These are phyloP conservation scores for Eciton burchellii DNA, from an alignment of 1,140 invertebrate genomes.

Conservation along the genomic window DNA sequence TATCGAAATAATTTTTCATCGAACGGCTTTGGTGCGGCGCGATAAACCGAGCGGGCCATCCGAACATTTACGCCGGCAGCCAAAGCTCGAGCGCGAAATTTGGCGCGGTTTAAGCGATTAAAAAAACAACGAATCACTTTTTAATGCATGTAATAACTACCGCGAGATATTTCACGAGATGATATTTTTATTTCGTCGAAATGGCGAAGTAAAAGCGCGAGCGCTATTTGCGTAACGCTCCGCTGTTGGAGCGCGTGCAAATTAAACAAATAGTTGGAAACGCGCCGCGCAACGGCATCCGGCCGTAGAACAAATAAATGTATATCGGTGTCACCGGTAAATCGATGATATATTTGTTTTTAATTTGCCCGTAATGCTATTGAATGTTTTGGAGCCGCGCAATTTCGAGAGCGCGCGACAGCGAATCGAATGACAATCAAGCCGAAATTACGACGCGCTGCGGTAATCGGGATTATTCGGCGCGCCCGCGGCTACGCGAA, in stretches of 20 bases:
- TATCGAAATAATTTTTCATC: conserved; percentile 35
- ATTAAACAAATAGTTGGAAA: conserved; percentile 60
- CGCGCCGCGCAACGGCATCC: conserved; percentile 24
- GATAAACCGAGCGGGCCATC: conserved; percentile 9
- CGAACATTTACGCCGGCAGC: conserved; percentile 25
- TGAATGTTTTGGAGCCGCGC: conserved; percentile 52
- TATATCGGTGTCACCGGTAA: conserved; percentile 32
- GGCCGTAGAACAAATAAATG: conserved; percentile 40
- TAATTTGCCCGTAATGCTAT: conserved; percentile 56
- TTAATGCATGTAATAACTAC: conserved; percentile 53
- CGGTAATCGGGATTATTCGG: conserved; percentile 56
- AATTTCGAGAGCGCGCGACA: conserved; percentile 53
- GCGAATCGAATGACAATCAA: conserved; percentile 61
- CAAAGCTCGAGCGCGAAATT: conserved; percentile 39
- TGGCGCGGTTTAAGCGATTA: conserved; percentile 35
- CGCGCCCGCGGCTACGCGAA: conserved; percentile 12
- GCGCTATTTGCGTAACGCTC: conserved; percentile 50
- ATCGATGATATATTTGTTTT: conserved; percentile 59
- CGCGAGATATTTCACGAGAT: conserved; percentile 43
- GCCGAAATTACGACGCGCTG: conserved; percentile 54
- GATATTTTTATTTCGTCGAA: conserved; percentile 50
- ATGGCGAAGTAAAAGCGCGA: conserved; percentile 36
- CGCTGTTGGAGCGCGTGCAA: conserved; percentile 31
- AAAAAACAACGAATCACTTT: conserved; percentile 48
- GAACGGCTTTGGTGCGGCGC: background rate